Evolutionary conservation across 2,797 vertebrate genomes (phyloP), one percentile per base, ranked within the genome.

Genomic region (Silurus lanzhouensis): DNA sequence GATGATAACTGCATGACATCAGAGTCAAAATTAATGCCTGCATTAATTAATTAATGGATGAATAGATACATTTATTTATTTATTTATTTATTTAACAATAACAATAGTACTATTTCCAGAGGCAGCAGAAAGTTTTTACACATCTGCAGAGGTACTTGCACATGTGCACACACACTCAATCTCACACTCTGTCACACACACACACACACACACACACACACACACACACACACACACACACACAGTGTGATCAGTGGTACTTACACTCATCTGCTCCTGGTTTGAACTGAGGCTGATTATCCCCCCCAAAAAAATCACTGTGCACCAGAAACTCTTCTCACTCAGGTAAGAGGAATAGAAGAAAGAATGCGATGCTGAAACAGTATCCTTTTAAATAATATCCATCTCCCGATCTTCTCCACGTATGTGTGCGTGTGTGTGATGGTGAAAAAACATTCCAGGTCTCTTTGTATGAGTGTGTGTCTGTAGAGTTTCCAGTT

Each of bases 241-340:
- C 87, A 3, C 31, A 60, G 4, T 52, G 8, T 52, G 48, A 10
- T 12, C 71, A 79, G 79, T 81, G 25, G 88, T 81, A 93, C 95
- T 96, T 92, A 96, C 95, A 94, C 92, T 92, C 94, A 95, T 95
- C 90, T 91, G 94, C 84, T 92, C 90, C 86, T 88, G 85, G 82
- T 89, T 89, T 87, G 52, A 31, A 79, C 58, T 44, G 84, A 87
- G 86, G 83, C 85, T 61, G 31, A 57, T 77, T 74, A 78, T 82
- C 44, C n/a, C n/a, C 38, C 38, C 87, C 80, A 76, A 82, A 55
- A 71, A 38, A 38, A 38, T 38, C 48, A 52, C 19, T 61, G 57
- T 38, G 55, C 55, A 57, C 20, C 38, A 88, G 83, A 68, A 86
- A 82, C 25, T 22, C 70, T 82, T 57, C n/a, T 76, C 38, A 19